Percentiles rank a stretch among this genome's conserved stretches.
phyloP scores from a whole-genome alignment of 2,113 vertebrate genomes.

The Lampris megalopsis region DNA sequence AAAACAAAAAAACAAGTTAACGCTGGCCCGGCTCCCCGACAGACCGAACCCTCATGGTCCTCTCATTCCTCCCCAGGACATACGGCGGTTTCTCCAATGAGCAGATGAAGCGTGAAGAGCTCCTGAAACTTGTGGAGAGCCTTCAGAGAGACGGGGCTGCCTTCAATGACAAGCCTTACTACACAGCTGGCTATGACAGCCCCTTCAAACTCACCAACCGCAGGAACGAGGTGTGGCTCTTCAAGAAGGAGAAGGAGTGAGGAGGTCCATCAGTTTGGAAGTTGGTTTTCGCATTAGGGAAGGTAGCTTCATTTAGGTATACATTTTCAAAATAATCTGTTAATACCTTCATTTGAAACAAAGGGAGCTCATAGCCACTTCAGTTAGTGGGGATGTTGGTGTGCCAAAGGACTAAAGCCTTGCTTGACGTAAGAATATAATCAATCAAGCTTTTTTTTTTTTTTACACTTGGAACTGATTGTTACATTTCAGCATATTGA shows the following conservation, averaged over 20 bases:
- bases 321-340: too few relatives aligned
- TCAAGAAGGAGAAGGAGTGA: slow-evolving; percentile 66
- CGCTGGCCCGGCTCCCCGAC: background rate
- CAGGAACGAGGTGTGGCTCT: slow-evolving; percentile 85
- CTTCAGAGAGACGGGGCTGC: slow-evolving; percentile 81
- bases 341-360: too few relatives aligned
- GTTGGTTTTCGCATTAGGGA: background rate
- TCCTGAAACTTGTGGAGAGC: slow-evolving; percentile 80
- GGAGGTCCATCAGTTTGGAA: background rate
- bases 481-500: too few relatives aligned
- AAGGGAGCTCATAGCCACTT: background rate
- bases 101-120: slow-evolving; percentile 83
- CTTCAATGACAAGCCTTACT: slow-evolving; percentile 82
- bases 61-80: slow-evolving; percentile 66
- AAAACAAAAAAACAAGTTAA: too few relatives aligned
- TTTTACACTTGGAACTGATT: too few relatives aligned
- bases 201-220: slow-evolving; percentile 84
- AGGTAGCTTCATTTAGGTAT: too few relatives aligned
- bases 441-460: too few relatives aligned
- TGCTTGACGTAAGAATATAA: too few relatives aligned
- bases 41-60: background rate
- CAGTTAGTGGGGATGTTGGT: too few relatives aligned
- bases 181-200: slow-evolving; percentile 83
- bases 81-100: slow-evolving; percentile 82
- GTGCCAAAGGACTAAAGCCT: too few relatives aligned